Conservation (phyloP, 1,140 invertebrate genomes). For the Atta colombica region DNA sequence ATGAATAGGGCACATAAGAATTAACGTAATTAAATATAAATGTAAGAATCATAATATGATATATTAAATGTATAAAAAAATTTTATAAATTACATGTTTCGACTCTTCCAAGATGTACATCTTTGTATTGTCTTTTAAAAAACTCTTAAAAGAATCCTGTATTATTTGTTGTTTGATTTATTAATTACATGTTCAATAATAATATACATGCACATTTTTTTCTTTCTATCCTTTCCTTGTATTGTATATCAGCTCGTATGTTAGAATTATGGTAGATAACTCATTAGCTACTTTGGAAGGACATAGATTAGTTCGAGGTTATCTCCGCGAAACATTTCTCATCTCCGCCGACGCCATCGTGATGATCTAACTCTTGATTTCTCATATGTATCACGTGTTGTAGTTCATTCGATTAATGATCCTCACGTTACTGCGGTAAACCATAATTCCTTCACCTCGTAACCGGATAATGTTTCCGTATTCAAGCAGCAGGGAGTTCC, state of each 20-base stretch:
- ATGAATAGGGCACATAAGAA: no score
- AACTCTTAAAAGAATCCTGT: no score
- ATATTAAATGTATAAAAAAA: no score
- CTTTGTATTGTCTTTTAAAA: no score
- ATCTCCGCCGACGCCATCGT: constrained; percentile 53
- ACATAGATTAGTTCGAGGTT: constrained; percentile 48
- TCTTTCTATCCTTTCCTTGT: not conserved
- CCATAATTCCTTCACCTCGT: constrained; percentile 47
- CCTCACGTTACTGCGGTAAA: constrained; percentile 63
- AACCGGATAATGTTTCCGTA: constrained; percentile 17
- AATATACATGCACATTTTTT: not conserved
- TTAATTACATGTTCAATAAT: constrained; percentile 34
- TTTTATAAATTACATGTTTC: no score
- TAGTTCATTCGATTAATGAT: constrained; percentile 68
- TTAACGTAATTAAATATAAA: no score
- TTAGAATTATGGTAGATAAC: constrained; percentile 29
- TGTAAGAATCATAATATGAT: no score
- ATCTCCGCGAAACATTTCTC: constrained; percentile 52
- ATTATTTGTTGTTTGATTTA: not conserved
- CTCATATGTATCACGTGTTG: constrained; percentile 42
- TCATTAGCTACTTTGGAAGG: constrained; percentile 6
- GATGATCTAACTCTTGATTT: constrained; percentile 60
- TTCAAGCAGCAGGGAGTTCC: not conserved
- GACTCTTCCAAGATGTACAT: no score
- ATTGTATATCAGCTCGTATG: not conserved